Conservation (phyloP, 2,888 invertebrate genomes). For the Furcula furcula region DNA sequence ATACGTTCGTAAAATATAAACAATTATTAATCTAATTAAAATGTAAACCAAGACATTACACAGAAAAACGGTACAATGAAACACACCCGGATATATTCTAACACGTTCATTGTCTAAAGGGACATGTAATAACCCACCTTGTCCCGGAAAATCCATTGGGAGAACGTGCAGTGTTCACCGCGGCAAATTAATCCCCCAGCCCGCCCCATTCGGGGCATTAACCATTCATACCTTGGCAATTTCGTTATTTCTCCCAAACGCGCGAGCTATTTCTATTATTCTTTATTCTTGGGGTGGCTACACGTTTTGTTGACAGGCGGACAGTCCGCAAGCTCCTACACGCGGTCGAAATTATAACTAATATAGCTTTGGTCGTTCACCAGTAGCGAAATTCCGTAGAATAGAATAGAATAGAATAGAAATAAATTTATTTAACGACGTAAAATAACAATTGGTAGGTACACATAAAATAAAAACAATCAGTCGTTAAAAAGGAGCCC, state of each 20-base stretch:
- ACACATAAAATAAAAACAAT: too few species aligned
- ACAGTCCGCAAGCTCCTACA: conserved; percentile 10
- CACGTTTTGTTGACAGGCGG: conserved; percentile 10
- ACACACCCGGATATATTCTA: not conserved
- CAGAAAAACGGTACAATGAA: not conserved
- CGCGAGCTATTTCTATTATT: conserved; percentile 40
- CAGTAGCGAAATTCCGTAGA: too few species aligned
- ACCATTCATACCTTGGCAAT: conserved; percentile 70
- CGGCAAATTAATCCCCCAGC: conserved; percentile 58
- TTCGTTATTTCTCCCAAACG: conserved; percentile 60
- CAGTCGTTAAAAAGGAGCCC: too few species aligned
- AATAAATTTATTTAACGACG: too few species aligned
- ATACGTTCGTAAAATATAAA: too few species aligned
- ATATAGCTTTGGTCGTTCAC: too few species aligned
- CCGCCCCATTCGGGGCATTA: conserved; percentile 60
- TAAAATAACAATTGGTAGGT: too few species aligned
- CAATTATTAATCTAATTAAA: not conserved
- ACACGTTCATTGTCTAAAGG: conserved; percentile 1
- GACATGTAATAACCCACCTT: conserved; percentile 2
- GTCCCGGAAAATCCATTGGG: conserved; percentile 31
- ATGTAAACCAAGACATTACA: not conserved
- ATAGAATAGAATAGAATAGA: too few species aligned
- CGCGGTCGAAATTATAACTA: too few species aligned
- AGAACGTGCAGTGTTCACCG: conserved; percentile 41
- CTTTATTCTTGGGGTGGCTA: conserved; percentile 20